Base-by-base conservation (phyloP, 2,888 invertebrate genomes). In the Agonopterix arenella region DNA sequence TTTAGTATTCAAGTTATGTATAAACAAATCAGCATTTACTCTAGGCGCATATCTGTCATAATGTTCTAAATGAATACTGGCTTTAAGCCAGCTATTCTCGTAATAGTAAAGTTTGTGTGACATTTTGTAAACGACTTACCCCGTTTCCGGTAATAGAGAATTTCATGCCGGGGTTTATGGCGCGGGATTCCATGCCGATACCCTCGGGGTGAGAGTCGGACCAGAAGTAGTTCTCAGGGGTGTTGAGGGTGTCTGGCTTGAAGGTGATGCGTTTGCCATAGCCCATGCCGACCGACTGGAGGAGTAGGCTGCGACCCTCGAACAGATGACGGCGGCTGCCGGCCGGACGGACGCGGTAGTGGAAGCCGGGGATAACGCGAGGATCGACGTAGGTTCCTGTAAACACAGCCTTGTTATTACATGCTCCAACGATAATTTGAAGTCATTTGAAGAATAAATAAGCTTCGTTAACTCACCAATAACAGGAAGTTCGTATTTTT, bases 181-280 rank as follows among this genome's bases (percentile, higher is more conserved):
- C 93, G 45, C 93, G 89, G 2, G 93, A 89, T 70, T 93, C 93
- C 69, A 93, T 85, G 47, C 93, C 94, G 52, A 93, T 82, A 40
- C 95, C 94, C 64, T 93, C 93, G 4, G 93, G 92, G 60, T 93
- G 92, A 42, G 92, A 94, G 76, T 95, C 95, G 18, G 94, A 94
- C 94, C 94, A 95, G 78, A 95, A 92, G 72, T 92, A 93, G 75
- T 93, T 93, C 58, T 92, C 89, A 2, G 92, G 91, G 11, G 81
- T 76, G 49, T 91, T 84, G 13, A 91, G 75, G 2, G 90, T 90
- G 57, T 93, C 92, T 0, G 94, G 92, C 61, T 92, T 90, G 79
- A 95, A 95, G 1, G 93, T 93, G 52, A 95, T 85, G 46, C 94
- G 90, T 70, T 94, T 94, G 36, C 94, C 94, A 65, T 95, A 95